A percentile compares a stretch with the other conserved stretches of the same genome.
phyloP scores from a whole-genome alignment of 1,140 invertebrate genomes.

The Latrodectus geometricus region DNA sequence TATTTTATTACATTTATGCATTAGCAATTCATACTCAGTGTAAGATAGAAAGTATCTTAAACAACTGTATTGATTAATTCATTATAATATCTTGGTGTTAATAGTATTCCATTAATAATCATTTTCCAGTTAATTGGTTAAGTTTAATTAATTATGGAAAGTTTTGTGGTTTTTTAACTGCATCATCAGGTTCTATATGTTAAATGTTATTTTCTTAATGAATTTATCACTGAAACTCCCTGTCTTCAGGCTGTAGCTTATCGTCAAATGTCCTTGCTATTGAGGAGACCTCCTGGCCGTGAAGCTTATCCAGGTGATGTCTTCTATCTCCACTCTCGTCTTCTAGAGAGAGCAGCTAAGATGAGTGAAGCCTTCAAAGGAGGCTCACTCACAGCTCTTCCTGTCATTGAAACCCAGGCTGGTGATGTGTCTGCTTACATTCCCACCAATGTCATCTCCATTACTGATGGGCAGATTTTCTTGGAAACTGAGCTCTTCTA shows the following conservation, averaged over 20 bases:
- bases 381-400: conserved; percentile 97
- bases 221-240: no score
- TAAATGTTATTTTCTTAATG: no score
- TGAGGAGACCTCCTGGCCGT: conserved; percentile 99
- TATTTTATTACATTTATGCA: no score
- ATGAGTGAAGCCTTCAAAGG: conserved; percentile 97
- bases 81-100: no score
- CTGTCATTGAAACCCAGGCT: conserved; percentile 78
- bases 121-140: no score
- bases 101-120: no score
- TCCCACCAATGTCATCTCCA: conserved; percentile 99
- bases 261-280: conserved; percentile 99
- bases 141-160: no score
- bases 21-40: no score
- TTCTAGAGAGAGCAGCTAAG: conserved; percentile 98
- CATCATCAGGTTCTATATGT: no score
- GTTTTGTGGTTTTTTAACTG: no score
- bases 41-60: no score
- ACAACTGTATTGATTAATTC: no score
- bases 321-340: conserved; percentile 99
- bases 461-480: conserved; percentile 99
- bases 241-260: conserved; percentile 90
- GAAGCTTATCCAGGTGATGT: conserved; percentile 99
- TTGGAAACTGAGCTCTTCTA: conserved; percentile 99
- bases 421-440: conserved; percentile 99